Base-by-base conservation (phyloP, 1,140 invertebrate genomes). In the Drosophila mojavensis region DNA sequence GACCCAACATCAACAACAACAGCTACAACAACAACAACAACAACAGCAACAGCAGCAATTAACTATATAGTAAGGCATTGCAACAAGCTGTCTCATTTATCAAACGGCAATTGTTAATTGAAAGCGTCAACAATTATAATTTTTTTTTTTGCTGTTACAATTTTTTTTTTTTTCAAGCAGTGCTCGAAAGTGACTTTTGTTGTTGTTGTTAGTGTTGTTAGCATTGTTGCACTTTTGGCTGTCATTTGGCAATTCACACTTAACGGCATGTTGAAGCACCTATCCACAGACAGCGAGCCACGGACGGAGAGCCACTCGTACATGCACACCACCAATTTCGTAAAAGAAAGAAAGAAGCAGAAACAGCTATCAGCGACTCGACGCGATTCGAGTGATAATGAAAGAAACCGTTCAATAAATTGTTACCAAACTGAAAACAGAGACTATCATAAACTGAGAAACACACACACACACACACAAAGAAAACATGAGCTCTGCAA, bases 21-120 rank as follows among this genome's bases (percentile, higher is more conserved):
- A 17, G 17, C n/a, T n/a, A n/a, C 7, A 33, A 33, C 36, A 39
- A 13, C 36, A 11, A 11, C 41, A 47, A 45, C 24, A 60, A 62
- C 50, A 59, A 60, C 47, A 58, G 17, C 10, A 48, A 47, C 47
- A 48, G 11, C 47, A 48, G 47, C 3, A 11, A 48, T 15, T 20
- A 48, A 48, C 47, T 48, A 48, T 48, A 24, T 54, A 61, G 50
- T 51, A 28, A 58, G 36, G 15, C 43, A 63, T 68, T 58, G 71
- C 71, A 69, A 55, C 65, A 69, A 62, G 30, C 71, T 69, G 71
- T 69, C 71, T 56, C 71, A 74, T 69, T 43, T 55, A 74, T 74
- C 71, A 74, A 74, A 73, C 64, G 64, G 72, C 78, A 86, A 70
- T 88, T 86, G 76, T 82, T 86, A 86, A 86, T 86, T 88, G 83